Conservation (phyloP, 2,888 invertebrate species). For the Saturnia pavonia region DNA sequence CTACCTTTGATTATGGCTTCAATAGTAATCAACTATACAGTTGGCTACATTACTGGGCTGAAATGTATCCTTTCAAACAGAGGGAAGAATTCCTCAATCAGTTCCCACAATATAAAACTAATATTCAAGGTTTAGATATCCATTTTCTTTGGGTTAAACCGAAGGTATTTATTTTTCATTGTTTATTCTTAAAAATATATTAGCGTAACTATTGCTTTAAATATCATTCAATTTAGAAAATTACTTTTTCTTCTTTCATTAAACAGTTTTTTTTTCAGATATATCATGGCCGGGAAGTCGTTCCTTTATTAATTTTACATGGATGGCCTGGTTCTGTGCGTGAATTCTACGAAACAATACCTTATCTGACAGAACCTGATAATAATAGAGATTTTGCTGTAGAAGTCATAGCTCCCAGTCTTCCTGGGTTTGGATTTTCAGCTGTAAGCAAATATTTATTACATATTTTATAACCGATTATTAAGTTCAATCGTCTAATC, state of each 20-base stretch:
- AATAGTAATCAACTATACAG: constrained; percentile 84
- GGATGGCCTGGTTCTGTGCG: constrained; percentile 90
- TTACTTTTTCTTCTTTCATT: neutral
- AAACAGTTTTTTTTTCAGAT: constrained; percentile 8
- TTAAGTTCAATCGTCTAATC: neutral
- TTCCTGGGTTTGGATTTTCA: constrained; percentile 46
- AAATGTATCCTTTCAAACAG: constrained; percentile 84
- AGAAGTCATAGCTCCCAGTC: constrained; percentile 41
- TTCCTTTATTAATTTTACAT: constrained; percentile 82
- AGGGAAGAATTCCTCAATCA: constrained; percentile 86
- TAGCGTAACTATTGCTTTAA: neutral
- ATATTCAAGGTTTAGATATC: constrained; percentile 87
- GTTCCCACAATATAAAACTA: constrained; percentile 88
- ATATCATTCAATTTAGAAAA: neutral
- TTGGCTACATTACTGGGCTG: constrained; percentile 89
- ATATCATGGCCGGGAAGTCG: constrained; percentile 45
- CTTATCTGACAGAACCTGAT: constrained; percentile 24
- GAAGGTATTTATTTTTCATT: constrained; percentile 17
- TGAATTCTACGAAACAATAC: constrained; percentile 82
- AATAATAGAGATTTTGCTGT: constrained; percentile 30
- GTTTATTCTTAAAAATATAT: neutral
- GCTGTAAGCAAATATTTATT: constrained; percentile 34
- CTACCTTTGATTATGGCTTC: constrained; percentile 91
- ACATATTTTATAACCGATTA: neutral
- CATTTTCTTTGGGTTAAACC: constrained; percentile 85